phyloP scores from a whole-genome alignment of 2,888 invertebrate genomes.

The Marronus borbonicus region DNA sequence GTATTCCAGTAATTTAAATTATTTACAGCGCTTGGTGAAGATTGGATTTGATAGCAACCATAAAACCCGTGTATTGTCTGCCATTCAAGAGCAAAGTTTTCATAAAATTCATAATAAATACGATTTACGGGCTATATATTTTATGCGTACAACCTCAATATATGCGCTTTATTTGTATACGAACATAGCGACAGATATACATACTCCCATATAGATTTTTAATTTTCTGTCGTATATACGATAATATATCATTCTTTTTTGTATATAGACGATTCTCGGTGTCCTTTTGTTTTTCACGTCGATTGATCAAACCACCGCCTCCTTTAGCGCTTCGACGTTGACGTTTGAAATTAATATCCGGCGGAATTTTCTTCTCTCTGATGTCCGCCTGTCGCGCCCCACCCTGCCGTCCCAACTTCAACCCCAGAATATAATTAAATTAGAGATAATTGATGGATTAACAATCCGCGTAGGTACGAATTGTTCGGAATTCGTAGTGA shows the following conservation, averaged over 20 bases:
- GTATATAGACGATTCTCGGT: conserved; percentile 10
- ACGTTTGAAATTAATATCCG: conserved; percentile 44
- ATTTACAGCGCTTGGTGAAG: too few species aligned
- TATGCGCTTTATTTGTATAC: too few species aligned
- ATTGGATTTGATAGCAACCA: too few species aligned
- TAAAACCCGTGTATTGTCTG: too few species aligned
- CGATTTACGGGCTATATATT: too few species aligned
- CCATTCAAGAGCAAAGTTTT: too few species aligned
- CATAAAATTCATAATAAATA: too few species aligned
- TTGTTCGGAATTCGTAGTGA: conserved; percentile 49
- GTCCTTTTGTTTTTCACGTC: conserved; percentile 37
- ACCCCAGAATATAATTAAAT: conserved; percentile 47
- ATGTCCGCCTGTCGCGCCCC: not conserved
- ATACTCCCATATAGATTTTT: conserved; percentile 9
- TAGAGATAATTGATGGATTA: conserved; percentile 52
- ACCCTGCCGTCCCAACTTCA: not conserved
- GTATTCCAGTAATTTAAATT: too few species aligned
- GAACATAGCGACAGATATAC: too few species aligned
- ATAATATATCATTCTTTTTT: conserved; percentile 37
- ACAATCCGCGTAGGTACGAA: conserved; percentile 50
- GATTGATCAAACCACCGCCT: conserved; percentile 41
- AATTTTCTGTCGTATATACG: not conserved
- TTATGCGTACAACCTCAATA: too few species aligned
- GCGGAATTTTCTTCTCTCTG: conserved; percentile 30
- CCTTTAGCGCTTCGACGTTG: conserved; percentile 19